Percentiles rank a stretch among this genome's conserved stretches.
Evolutionary conservation across 2,888 invertebrate species (phyloP).

Genomic region (Ophion ventricosus): DNA sequence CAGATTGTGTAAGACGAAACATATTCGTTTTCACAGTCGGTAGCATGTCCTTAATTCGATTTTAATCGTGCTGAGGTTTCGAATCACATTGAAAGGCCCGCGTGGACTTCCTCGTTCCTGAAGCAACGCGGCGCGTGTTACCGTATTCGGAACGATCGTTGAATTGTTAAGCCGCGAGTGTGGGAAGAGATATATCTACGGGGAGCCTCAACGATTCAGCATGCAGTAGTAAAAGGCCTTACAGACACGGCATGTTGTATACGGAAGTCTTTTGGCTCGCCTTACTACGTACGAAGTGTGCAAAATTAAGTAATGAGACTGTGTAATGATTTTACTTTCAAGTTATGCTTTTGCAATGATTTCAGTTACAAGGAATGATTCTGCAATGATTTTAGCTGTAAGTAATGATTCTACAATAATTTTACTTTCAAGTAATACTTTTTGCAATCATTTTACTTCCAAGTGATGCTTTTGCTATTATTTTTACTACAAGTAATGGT

Average conservation of each 20-base stretch:
- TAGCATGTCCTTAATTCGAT: constrained; percentile 59
- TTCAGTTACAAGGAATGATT: too few species aligned
- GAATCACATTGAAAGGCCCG: constrained; percentile 41
- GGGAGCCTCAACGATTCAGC: constrained; percentile 42
- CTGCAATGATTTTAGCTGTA: too few species aligned
- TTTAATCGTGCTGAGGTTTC: constrained; percentile 53
- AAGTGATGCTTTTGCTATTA: too few species aligned
- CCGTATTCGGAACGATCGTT: constrained; percentile 65
- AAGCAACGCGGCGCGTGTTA: constrained; percentile 23
- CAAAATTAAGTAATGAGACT: too few species aligned
- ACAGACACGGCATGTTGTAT: constrained; percentile 33
- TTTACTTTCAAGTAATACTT: too few species aligned
- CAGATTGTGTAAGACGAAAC: constrained; percentile 18
- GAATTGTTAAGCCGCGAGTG: constrained; percentile 60
- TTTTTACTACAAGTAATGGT: too few species aligned
- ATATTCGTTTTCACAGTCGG: constrained; percentile 45
- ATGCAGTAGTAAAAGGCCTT: constrained; percentile 52
- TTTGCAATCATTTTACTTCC: too few species aligned
- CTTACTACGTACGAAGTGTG: constrained; percentile 36
- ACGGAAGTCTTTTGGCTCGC: constrained; percentile 52
- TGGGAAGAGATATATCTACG: constrained; percentile 63
- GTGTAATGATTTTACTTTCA: too few species aligned
- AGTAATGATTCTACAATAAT: too few species aligned
- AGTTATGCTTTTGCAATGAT: too few species aligned
- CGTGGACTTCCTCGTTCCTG: constrained; percentile 60